These are phyloP conservation scores for Antheraea mylitta DNA, from an alignment of 1,140 invertebrate genomes.

Conservation along the genomic window DNA sequence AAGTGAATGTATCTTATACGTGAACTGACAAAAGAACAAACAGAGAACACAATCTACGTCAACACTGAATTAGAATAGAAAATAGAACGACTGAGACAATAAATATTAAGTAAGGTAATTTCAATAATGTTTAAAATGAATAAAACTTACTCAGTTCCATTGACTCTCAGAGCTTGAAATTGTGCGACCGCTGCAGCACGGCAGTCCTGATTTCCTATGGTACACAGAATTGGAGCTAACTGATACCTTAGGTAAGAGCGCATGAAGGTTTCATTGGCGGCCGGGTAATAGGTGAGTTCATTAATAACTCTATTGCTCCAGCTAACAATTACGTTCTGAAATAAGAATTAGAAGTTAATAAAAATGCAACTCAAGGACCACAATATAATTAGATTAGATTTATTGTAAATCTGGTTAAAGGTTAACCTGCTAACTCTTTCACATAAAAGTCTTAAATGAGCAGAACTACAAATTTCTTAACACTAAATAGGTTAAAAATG, in stretches of 20 bases:
- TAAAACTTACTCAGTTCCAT: conserved; percentile 40
- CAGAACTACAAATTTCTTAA: too few relatives aligned
- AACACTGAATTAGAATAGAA: too few relatives aligned
- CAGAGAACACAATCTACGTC: too few relatives aligned
- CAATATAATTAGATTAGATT: too few relatives aligned
- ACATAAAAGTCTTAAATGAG: too few relatives aligned
- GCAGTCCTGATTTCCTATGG: conserved; percentile 39
- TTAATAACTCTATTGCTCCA: conserved; percentile 46
- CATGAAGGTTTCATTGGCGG: conserved; percentile 49
- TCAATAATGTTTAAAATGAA: background rate
- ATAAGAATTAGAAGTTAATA: conserved; percentile 11
- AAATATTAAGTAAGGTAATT: too few relatives aligned
- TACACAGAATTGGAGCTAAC: conserved; percentile 56
- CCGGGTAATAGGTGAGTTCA: conserved; percentile 42
- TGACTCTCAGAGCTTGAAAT: conserved; percentile 31
- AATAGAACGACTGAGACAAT: too few relatives aligned
- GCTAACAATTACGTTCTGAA: conserved; percentile 36
- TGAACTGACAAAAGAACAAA: too few relatives aligned
- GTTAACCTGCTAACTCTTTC: too few relatives aligned
- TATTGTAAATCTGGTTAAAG: too few relatives aligned
- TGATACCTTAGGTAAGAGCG: conserved; percentile 55
- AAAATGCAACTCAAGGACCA: background rate
- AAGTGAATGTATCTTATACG: too few relatives aligned
- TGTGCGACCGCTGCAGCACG: conserved; percentile 36
- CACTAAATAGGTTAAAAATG: too few relatives aligned